phyloP scores from a whole-genome alignment of 2,888 invertebrate genomes.

The Brenthis hecate region DNA sequence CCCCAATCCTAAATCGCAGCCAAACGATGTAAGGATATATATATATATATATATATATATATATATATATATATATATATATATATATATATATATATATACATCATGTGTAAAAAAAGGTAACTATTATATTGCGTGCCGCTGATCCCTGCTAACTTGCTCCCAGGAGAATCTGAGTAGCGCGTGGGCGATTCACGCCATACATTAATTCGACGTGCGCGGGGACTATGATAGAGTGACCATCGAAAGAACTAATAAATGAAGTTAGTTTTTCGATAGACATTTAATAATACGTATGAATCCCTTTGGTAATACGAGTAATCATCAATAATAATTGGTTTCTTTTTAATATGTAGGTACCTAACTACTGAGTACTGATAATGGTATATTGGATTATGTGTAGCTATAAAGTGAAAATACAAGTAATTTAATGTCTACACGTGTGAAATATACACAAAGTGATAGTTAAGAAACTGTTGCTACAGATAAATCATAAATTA shows the following conservation, averaged over 20 bases:
- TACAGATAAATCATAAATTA: slow-evolving; percentile 30
- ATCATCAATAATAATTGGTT: no score
- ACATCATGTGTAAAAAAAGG: neutral
- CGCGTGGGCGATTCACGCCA: slow-evolving; percentile 4
- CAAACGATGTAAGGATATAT: slow-evolving; percentile 2
- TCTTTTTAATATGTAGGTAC: no score
- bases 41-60: slow-evolving; percentile 4
- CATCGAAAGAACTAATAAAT: neutral
- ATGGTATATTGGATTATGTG: no score
- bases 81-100: slow-evolving; percentile 4
- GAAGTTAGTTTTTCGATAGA: no score
- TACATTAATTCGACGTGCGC: neutral
- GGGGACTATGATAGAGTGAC: neutral
- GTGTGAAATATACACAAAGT: neutral
- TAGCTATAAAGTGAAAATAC: neutral
- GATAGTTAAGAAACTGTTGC: slow-evolving; percentile 3
- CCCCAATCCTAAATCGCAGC: no score
- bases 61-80: slow-evolving; percentile 1
- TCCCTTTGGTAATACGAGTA: no score
- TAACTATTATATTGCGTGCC: slow-evolving; percentile 11
- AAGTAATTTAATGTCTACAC: slow-evolving; percentile 1
- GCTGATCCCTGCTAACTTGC: neutral
- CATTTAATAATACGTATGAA: no score
- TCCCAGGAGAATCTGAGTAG: slow-evolving; percentile 8
- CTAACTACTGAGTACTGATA: no score